Evolutionary conservation across 2,113 vertebrate species (phyloP).

Genomic region (Lycocorax pyrrhopterus): DNA sequence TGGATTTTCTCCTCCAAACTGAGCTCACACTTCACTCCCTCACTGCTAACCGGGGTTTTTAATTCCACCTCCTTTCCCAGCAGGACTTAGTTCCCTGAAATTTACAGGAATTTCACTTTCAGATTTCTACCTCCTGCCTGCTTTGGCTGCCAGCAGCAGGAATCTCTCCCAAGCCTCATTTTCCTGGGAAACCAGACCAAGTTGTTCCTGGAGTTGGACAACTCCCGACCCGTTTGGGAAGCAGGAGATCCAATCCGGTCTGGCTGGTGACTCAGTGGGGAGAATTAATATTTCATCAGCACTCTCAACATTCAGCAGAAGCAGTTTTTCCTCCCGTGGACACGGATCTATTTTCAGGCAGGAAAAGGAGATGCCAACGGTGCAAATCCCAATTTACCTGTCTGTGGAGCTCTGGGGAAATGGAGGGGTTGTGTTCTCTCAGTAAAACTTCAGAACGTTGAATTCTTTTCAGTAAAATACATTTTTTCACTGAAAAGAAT

Average conservation of each 20-base stretch:
- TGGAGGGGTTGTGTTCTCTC: not conserved
- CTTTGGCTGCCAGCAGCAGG: not conserved
- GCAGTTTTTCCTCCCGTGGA: not conserved
- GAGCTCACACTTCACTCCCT: not conserved
- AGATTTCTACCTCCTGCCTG: not conserved
- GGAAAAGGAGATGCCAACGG: not conserved
- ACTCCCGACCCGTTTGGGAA: not conserved
- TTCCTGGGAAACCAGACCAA: not conserved
- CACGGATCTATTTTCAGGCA: not conserved
- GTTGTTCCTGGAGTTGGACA: not conserved
- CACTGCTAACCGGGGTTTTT: accelerated
- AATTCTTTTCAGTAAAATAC: not conserved
- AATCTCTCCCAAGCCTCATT: not conserved
- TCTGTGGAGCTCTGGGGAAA: accelerated
- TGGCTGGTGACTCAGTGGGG: constrained; percentile 17
- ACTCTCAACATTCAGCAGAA: not conserved
- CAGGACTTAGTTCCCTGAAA: not conserved
- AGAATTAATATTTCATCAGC: constrained; percentile 33
- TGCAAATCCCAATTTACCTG: not conserved
- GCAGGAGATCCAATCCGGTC: not conserved
- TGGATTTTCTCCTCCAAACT: not conserved
- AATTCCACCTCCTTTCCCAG: not conserved
- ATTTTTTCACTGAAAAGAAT: accelerated
- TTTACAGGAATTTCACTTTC: not conserved
- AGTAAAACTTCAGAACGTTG: not conserved